These are phyloP conservation scores for Agrochola lota DNA, from an alignment of 2,888 invertebrate genomes.

Conservation along the genomic window DNA sequence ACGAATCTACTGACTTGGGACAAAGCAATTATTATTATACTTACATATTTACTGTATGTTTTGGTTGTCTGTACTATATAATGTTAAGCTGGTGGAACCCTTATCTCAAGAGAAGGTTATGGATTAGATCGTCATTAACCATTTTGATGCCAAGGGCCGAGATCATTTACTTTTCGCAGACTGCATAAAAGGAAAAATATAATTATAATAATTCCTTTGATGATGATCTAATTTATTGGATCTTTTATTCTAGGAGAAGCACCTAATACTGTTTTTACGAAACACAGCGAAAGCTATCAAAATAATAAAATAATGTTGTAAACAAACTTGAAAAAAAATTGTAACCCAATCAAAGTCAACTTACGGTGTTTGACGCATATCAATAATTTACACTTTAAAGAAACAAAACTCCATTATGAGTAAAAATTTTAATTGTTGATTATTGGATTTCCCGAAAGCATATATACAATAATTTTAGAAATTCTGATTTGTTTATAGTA, in stretches of 20 bases:
- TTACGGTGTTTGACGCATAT: neutral
- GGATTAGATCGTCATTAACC: neutral
- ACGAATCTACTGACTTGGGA: neutral
- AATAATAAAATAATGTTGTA: neutral
- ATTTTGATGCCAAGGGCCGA: neutral
- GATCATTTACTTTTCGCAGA: neutral
- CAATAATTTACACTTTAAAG: neutral
- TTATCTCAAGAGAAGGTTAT: neutral
- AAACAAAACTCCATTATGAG: neutral
- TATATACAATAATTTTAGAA: slow-evolving; percentile 1
- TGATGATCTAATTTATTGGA: neutral
- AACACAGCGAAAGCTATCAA: neutral
- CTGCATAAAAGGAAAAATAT: neutral
- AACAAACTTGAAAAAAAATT: neutral
- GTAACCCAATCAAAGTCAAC: neutral
- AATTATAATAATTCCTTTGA: too few relatives aligned
- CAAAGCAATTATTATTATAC: neutral
- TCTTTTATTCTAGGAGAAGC: too few relatives aligned
- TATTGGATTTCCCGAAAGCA: slow-evolving; percentile 1
- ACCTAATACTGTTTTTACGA: neutral
- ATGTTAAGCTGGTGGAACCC: neutral
- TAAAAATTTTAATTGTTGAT: neutral
- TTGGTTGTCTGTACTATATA: neutral
- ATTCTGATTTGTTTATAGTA: neutral
- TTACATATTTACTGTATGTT: neutral